A percentile compares a stretch with the other conserved stretches of the same genome.
These are phyloP conservation scores for Parotocinclus haroldoi DNA, from an alignment of 2,797 vertebrate genomes.

Conservation along the genomic window DNA sequence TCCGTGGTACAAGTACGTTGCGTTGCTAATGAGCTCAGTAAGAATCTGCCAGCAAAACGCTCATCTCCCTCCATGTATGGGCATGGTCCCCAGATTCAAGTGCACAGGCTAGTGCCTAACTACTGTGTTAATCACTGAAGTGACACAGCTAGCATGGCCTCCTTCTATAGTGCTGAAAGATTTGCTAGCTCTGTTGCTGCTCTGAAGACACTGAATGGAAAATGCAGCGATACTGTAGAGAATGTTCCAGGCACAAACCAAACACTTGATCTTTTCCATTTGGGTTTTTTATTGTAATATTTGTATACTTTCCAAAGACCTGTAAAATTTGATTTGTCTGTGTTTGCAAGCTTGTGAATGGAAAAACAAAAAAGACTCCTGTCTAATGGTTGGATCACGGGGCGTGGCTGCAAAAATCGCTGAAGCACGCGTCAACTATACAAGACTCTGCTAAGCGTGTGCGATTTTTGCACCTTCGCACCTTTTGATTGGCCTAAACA, in stretches of 20 bases:
- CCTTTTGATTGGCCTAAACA: conserved; percentile 13
- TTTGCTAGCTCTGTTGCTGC: conserved; percentile 21
- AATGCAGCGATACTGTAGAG: conserved; percentile 44
- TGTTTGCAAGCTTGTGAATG: conserved; percentile 2
- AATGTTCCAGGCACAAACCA: conserved; percentile 28
- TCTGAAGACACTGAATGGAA: conserved; percentile 50
- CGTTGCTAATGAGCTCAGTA: no score
- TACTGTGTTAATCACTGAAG: conserved; percentile 55
- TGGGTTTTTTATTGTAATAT: conserved; percentile 32
- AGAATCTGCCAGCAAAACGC: no score
- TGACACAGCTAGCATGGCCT: conserved; percentile 50
- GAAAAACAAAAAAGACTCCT: conserved; percentile 12
- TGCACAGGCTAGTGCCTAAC: conserved; percentile 62
- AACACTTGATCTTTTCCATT: conserved; percentile 33
- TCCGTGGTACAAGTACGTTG: no score
- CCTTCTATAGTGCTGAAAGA: conserved; percentile 28
- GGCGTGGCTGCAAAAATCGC: neutral
- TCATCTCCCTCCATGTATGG: conserved; percentile 55
- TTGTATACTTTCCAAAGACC: conserved; percentile 34
- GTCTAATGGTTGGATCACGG: neutral
- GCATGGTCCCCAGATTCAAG: conserved; percentile 61
- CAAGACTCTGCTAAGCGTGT: neutral
- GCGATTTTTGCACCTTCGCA: no score
- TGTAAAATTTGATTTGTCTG: conserved; percentile 33
- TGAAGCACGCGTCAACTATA: conserved; percentile 6